Evolutionary conservation across 2,888 invertebrate genomes (phyloP).

Genomic region (Teinopalpus imperialis): DNA sequence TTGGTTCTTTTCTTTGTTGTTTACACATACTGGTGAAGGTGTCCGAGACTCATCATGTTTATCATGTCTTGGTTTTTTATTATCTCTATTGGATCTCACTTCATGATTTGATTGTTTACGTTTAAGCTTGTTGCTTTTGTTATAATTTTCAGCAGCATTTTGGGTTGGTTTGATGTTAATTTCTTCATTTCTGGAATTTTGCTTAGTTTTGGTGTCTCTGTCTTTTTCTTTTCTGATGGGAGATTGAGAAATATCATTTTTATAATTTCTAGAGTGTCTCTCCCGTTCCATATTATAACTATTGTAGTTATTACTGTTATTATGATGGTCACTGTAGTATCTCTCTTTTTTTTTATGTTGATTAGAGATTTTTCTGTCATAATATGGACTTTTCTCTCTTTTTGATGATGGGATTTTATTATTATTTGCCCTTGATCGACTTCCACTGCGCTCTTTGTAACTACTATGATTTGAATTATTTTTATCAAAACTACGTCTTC

Average conservation of each 20-base stretch:
- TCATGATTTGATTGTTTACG: conserved; percentile 20
- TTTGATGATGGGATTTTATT: conserved; percentile 17
- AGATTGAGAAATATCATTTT: conserved; percentile 27
- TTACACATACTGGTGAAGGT: conserved; percentile 33
- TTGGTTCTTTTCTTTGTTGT: conserved; percentile 29
- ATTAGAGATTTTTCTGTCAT: conserved; percentile 23
- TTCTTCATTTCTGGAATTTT: conserved; percentile 5
- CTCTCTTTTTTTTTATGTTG: conserved; percentile 28
- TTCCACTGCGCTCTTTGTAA: conserved; percentile 53
- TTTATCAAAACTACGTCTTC: conserved; percentile 30
- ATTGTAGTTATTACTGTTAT: conserved; percentile 22
- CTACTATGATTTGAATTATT: conserved; percentile 47
- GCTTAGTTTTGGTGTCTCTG: conserved; percentile 19
- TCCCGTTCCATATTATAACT: conserved; percentile 19
- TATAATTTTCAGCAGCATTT: conserved; percentile 20
- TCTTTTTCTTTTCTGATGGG: conserved; percentile 24
- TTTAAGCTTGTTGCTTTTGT: conserved; percentile 21
- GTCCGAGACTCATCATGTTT: conserved; percentile 31
- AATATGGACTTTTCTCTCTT: conserved; percentile 21
- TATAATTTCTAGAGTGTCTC: conserved; percentile 30
- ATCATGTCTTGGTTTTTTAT: conserved; percentile 24
- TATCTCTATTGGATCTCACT: conserved; percentile 29
- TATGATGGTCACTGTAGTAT: conserved; percentile 25
- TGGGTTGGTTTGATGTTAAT: conserved; percentile 11
- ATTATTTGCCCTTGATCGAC: conserved; percentile 32